Evolutionary conservation across 2,888 invertebrate genomes (phyloP), one percentile per base, ranked within the genome.

Genomic region (Holacanthella duospinosa): DNA sequence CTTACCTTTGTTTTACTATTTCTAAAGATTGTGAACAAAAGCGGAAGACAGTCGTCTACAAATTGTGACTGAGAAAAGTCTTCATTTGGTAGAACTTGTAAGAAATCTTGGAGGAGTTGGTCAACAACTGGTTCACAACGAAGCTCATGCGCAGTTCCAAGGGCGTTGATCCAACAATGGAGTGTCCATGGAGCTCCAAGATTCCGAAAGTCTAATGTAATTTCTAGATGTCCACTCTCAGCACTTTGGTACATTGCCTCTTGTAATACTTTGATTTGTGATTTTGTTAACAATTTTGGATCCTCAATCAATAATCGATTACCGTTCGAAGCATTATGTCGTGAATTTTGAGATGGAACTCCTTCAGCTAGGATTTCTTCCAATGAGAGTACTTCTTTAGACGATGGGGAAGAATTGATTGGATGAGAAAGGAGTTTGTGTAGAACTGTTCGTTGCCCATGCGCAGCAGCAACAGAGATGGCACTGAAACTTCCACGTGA

Each of bases 211-310:
- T 93, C 93, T 74, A 93, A 82, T 0, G 93, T 92, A 70, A 93
- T 88, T 75, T 93, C 93, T 85, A 93, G 80, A 77, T 92, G 88
- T 74, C 91, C 90, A 76, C 89, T 91, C 78, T 93, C 93, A 0
- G 92, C 89, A 66, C 91, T 90, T 75, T 92, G 92, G 76, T 93
- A 94, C 89, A 94, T 89, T 26, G 93, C 92, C 77, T 93, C 93
- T 75, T 93, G 91, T 64, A 93, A 80, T 54, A 88, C 86, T 73
- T 90, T 86, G 69, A 88, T 85, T 78, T 93, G 91, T 36, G 85
- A 82, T 78, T 92, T 92, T 71, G 84, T 89, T 75, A 89, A 82
- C 69, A 76, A 72, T 74, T 76, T 77, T 60, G 75, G 76, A 65
- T 75, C 75, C 69, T 78, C 71, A 64, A 74, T 68, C 70, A 74